Conservation (phyloP, 2,113 vertebrate genomes). For the Electrona antarctica region DNA sequence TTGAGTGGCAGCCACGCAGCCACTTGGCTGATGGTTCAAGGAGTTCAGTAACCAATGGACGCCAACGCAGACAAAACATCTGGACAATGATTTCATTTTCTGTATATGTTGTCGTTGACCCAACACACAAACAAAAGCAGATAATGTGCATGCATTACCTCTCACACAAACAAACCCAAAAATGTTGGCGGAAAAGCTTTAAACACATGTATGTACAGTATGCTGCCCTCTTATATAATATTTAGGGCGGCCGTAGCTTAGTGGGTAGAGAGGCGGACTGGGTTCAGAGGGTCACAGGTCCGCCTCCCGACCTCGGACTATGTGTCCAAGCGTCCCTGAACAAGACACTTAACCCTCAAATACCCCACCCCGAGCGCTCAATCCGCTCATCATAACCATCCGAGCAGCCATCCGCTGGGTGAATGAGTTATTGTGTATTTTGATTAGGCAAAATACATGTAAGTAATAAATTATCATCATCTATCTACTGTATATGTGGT, state of each 20-base stretch:
- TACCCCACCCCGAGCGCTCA: too few relatives aligned
- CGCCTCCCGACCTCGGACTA: too few relatives aligned
- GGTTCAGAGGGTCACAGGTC: too few relatives aligned
- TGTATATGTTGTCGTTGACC: slow-evolving; percentile 25
- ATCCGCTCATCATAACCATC: too few relatives aligned
- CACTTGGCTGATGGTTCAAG: slow-evolving; percentile 60
- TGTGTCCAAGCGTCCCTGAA: too few relatives aligned
- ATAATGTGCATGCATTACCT: neutral
- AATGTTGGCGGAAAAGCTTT: neutral
- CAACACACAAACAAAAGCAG: neutral
- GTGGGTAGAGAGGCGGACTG: too few relatives aligned
- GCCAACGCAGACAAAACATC: slow-evolving; percentile 21
- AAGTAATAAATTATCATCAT: neutral
- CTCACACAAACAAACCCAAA: slow-evolving; percentile 1
- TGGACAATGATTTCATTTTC: slow-evolving; percentile 16
- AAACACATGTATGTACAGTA: neutral
- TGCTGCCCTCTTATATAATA: neutral
- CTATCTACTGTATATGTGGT: neutral
- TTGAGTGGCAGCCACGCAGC: slow-evolving; percentile 52
- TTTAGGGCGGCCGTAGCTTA: too few relatives aligned
- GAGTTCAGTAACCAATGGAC: slow-evolving; percentile 50
- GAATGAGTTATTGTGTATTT: too few relatives aligned
- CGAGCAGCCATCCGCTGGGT: too few relatives aligned
- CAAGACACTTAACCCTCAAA: too few relatives aligned
- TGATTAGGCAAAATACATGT: too few relatives aligned